Conservation (phyloP, 2,888 invertebrate genomes). For the Gerris lacustris region DNA sequence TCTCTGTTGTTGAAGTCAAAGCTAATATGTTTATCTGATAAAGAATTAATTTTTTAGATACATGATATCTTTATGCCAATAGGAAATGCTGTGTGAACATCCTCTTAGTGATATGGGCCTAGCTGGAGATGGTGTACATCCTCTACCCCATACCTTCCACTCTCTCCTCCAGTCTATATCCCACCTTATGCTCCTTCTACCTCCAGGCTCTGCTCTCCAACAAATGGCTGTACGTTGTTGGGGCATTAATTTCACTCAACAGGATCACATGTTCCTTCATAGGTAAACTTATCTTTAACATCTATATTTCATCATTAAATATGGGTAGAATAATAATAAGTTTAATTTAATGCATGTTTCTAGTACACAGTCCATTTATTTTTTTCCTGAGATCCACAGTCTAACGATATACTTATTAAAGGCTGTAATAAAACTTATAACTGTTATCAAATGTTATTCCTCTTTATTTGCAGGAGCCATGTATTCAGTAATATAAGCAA, state of each 20-base stretch:
- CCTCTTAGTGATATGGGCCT: conserved; percentile 66
- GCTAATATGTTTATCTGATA: background rate
- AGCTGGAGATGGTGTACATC: conserved; percentile 44
- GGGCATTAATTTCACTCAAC: conserved; percentile 76
- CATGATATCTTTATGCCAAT: conserved; percentile 7
- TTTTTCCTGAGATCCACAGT: too few relatives aligned
- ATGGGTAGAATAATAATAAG: too few relatives aligned
- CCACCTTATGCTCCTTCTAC: conserved; percentile 77
- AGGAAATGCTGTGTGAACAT: conserved; percentile 57
- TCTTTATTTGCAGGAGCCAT: conserved; percentile 50
- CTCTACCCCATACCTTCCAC: conserved; percentile 61
- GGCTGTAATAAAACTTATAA: too few relatives aligned
- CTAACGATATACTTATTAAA: too few relatives aligned
- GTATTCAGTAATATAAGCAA: conserved; percentile 94
- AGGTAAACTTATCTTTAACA: conserved; percentile 37
- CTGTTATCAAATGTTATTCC: too few relatives aligned
- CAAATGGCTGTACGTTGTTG: conserved; percentile 89
- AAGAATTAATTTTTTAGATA: background rate
- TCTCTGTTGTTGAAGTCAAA: too few relatives aligned
- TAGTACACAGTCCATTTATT: too few relatives aligned
- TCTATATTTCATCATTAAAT: too few relatives aligned
- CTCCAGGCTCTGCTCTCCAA: conserved; percentile 74
- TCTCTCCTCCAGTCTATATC: conserved; percentile 79
- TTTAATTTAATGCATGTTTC: too few relatives aligned
- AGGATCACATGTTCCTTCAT: conserved; percentile 85